phyloP scores from a whole-genome alignment of 2,113 vertebrate genomes.

The Paratilapia polleni region DNA sequence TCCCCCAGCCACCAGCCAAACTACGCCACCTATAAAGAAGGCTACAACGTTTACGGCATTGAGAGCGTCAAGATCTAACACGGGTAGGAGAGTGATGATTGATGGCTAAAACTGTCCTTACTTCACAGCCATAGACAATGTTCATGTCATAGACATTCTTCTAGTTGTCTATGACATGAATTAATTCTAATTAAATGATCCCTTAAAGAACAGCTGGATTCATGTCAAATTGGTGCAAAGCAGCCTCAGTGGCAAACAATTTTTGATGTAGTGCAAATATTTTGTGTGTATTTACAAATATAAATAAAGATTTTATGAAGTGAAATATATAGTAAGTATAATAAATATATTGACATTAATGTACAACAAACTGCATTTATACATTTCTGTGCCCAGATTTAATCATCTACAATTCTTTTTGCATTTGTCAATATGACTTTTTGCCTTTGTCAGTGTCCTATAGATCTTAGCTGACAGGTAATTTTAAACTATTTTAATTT shows the following conservation, averaged over 20 bases:
- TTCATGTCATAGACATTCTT: constrained; percentile 11
- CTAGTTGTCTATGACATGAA: too few species aligned
- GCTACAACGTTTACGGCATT: constrained; percentile 99
- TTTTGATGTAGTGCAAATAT: neutral
- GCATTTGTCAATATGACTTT: neutral
- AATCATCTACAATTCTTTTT: neutral
- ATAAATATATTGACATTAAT: neutral
- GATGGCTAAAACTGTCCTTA: constrained; percentile 72
- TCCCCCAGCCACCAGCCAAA: constrained; percentile 72
- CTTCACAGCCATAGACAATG: constrained; percentile 79
- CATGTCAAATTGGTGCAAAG: neutral
- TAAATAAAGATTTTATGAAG: neutral
- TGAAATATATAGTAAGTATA: neutral
- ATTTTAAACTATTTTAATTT: too few species aligned
- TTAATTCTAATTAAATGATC: too few species aligned
- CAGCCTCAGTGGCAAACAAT: neutral
- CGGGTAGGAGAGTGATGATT: constrained; percentile 90
- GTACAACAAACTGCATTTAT: neutral
- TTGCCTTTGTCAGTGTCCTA: neutral
- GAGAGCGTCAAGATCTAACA: constrained; percentile 99
- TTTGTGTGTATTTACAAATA: neutral
- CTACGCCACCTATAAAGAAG: constrained; percentile 99
- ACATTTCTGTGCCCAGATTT: neutral
- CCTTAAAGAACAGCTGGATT: constrained; percentile 25
- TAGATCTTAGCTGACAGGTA: neutral